Evolutionary conservation across 2,797 vertebrate species (phyloP).

Genomic region (Loriculus beryllinus): DNA sequence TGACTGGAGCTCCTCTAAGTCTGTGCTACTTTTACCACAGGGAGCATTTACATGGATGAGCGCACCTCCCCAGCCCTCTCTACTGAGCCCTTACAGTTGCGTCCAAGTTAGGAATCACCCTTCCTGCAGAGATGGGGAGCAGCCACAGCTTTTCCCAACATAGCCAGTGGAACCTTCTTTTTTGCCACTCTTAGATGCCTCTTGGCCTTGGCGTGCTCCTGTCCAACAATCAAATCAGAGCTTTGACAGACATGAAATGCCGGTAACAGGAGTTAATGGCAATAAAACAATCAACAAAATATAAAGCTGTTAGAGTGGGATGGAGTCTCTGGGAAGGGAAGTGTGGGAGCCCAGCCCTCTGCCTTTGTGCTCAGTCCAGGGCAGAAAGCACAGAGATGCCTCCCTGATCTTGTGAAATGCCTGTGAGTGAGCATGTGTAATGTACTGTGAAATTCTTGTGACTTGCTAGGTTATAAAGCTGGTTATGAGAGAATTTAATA

Average conservation of each 20-base stretch:
- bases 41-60: accelerated
- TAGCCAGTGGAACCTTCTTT: background rate
- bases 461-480: constrained; percentile 63
- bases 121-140: background rate
- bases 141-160: background rate
- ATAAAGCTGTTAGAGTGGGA: background rate
- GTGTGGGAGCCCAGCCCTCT: background rate
- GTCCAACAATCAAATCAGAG: background rate
- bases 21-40: background rate
- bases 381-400: background rate
- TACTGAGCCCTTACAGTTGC: accelerated
- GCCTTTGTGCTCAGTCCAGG: constrained; percentile 3
- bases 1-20: accelerated
- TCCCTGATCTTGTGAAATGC: constrained; percentile 30
- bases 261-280: background rate
- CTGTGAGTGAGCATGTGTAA: background rate
- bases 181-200: background rate
- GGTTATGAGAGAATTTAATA: constrained; percentile 61
- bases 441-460: constrained; percentile 31
- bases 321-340: background rate
- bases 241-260: background rate
- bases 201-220: background rate
- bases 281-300: background rate
- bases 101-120: background rate
- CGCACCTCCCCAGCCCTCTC: background rate